These are phyloP conservation scores for Halcyon malimbica DNA, from an alignment of 2,113 vertebrate species.

Conservation along the genomic window DNA sequence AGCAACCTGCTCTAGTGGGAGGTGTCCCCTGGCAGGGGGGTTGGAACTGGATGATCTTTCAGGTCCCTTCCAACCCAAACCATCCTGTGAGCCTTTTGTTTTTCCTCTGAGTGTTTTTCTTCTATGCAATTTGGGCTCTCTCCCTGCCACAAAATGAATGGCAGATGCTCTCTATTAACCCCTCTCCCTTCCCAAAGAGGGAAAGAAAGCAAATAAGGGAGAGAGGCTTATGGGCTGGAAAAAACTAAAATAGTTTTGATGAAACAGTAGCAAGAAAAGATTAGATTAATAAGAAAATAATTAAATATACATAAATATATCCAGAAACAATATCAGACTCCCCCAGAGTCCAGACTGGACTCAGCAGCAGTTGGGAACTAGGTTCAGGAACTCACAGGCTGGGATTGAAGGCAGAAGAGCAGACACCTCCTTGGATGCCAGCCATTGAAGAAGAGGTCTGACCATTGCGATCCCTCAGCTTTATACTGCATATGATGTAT, in stretches of 20 bases:
- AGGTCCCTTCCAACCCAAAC: neutral
- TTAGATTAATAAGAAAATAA: too few relatives aligned
- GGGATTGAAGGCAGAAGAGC: too few relatives aligned
- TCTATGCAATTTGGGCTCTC: neutral
- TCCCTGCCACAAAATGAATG: neutral
- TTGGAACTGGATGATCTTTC: neutral
- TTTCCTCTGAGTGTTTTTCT: neutral
- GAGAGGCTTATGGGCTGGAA: neutral
- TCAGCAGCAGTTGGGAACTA: too few relatives aligned
- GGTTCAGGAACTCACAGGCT: too few relatives aligned
- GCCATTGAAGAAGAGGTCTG: too few relatives aligned
- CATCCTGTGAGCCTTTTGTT: neutral
- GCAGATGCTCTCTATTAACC: neutral
- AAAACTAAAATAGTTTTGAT: too few relatives aligned
- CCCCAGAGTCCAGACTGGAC: too few relatives aligned
- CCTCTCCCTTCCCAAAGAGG: neutral
- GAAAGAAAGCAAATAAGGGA: neutral
- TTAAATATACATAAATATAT: too few relatives aligned
- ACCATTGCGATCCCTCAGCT: too few relatives aligned
- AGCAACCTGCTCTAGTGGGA: neutral
- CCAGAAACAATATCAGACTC: too few relatives aligned
- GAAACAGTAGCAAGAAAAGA: too few relatives aligned
- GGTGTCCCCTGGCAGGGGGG: neutral
- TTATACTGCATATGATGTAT: neutral
- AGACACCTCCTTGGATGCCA: too few relatives aligned